phyloP scores from a whole-genome alignment of 2,797 vertebrate genomes.

The Micropoecilia bifurca region DNA sequence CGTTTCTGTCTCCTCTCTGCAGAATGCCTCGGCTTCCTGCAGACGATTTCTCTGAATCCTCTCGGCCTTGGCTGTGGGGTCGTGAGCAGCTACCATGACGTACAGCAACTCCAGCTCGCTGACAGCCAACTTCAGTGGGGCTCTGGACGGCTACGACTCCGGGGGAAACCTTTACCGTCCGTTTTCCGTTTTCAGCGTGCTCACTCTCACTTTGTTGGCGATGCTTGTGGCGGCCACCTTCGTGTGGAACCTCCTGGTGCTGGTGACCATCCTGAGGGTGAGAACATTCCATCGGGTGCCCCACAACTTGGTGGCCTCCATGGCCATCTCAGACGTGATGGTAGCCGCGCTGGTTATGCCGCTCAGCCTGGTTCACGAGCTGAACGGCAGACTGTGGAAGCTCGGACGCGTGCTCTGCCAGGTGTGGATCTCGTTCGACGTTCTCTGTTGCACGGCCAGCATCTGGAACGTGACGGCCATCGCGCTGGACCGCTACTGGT shows the following conservation, averaged over 20 bases:
- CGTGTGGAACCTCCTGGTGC: constrained; percentile 93
- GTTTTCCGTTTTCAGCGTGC: constrained; percentile 88
- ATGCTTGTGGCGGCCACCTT: constrained; percentile 92
- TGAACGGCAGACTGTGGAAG: constrained; percentile 90
- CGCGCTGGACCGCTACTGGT: constrained; percentile 97
- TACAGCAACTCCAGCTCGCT: constrained; percentile 72
- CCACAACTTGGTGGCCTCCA: constrained; percentile 96
- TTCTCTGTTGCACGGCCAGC: constrained; percentile 97
- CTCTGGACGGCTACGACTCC: constrained; percentile 68
- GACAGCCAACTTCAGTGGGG: constrained; percentile 67
- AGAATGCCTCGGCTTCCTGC: constrained; percentile 56
- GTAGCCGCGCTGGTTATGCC: constrained; percentile 97
- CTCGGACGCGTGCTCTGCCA: constrained; percentile 92
- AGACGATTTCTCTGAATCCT: constrained; percentile 29
- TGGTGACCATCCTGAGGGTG: constrained; percentile 93
- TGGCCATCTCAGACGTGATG: constrained; percentile 96
- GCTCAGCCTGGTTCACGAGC: constrained; percentile 90
- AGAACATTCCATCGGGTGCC: constrained; percentile 95
- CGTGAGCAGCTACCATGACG: constrained; percentile 72
- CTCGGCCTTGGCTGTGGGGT: constrained; percentile 43
- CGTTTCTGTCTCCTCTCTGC: constrained; percentile 34
- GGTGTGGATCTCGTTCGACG: constrained; percentile 94
- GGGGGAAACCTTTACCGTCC: constrained; percentile 74
- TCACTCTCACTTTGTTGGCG: constrained; percentile 88
- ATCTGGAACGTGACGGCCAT: constrained; percentile 99